Evolutionary conservation across 2,797 vertebrate genomes (phyloP).

Genomic region (Falco naumanni): DNA sequence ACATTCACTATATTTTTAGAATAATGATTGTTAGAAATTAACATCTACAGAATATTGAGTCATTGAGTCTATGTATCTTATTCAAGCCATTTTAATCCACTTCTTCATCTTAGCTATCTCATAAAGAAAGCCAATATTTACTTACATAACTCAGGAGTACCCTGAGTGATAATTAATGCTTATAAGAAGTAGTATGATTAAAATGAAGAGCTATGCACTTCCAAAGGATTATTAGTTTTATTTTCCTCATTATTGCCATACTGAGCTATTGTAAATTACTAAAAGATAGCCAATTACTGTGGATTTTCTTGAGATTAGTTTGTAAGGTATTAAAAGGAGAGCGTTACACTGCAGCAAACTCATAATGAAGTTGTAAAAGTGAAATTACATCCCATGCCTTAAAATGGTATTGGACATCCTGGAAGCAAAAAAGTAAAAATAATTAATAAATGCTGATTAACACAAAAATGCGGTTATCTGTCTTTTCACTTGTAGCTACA

Average conservation of each 20-base stretch:
- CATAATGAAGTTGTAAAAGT: conserved; percentile 28
- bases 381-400: neutral
- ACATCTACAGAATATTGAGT: neutral
- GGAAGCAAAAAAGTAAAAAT: neutral
- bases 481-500: neutral
- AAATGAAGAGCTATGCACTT: conserved; percentile 31
- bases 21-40: neutral
- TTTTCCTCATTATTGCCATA: neutral
- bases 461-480: neutral
- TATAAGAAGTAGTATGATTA: conserved; percentile 5
- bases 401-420: neutral
- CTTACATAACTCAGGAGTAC: conserved; percentile 27
- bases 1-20: neutral
- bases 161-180: conserved; percentile 23
- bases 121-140: conserved; percentile 48
- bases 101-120: neutral
- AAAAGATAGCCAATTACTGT: conserved; percentile 18
- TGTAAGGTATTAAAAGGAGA: conserved; percentile 18
- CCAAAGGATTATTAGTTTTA: conserved; percentile 56
- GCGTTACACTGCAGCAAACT: conserved; percentile 1
- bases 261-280: conserved; percentile 34
- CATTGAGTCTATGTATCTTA: neutral
- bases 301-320: conserved; percentile 48
- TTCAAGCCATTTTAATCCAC: conserved; percentile 1
- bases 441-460: neutral